These are phyloP conservation scores for Oscheius sp. DNA, from an alignment of 1,140 invertebrate species.

Conservation along the genomic window DNA sequence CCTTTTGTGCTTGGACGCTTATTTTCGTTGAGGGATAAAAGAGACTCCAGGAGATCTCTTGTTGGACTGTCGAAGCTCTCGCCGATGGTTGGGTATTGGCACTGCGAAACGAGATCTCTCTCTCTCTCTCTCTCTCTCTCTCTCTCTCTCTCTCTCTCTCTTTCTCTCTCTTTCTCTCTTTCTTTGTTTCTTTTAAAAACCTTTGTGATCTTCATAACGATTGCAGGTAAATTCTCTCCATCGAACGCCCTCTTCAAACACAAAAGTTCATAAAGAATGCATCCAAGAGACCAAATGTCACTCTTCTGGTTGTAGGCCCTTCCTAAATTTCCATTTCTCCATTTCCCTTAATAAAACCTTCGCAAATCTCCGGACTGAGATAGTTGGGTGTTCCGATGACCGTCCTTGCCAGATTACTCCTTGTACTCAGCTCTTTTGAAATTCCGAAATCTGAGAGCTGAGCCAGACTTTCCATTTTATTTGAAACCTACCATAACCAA, in stretches of 20 bases:
- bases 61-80: slow-evolving; percentile 18
- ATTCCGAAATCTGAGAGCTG: slow-evolving; percentile 71
- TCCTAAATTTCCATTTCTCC: slow-evolving; percentile 31
- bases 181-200: background rate
- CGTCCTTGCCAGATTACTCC: slow-evolving; percentile 66
- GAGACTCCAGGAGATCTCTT: slow-evolving; percentile 12
- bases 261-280: slow-evolving; percentile 76
- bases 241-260: slow-evolving; percentile 69
- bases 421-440: slow-evolving; percentile 68
- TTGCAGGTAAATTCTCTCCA: slow-evolving; percentile 70
- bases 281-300: slow-evolving; percentile 82
- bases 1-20: slow-evolving; percentile 35
- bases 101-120: background rate
- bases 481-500: slow-evolving; percentile 62
- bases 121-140: background rate
- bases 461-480: background rate
- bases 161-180: too few relatives aligned
- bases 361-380: slow-evolving; percentile 79
- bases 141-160: background rate
- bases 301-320: slow-evolving; percentile 66
- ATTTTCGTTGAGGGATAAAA: slow-evolving; percentile 30
- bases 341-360: slow-evolving; percentile 64
- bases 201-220: slow-evolving; percentile 72
- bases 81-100: slow-evolving; percentile 6
- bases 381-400: slow-evolving; percentile 80